These are phyloP conservation scores for Scelioninae gen. 2 DNA, from an alignment of 2,888 invertebrate species.

Conservation along the genomic window DNA sequence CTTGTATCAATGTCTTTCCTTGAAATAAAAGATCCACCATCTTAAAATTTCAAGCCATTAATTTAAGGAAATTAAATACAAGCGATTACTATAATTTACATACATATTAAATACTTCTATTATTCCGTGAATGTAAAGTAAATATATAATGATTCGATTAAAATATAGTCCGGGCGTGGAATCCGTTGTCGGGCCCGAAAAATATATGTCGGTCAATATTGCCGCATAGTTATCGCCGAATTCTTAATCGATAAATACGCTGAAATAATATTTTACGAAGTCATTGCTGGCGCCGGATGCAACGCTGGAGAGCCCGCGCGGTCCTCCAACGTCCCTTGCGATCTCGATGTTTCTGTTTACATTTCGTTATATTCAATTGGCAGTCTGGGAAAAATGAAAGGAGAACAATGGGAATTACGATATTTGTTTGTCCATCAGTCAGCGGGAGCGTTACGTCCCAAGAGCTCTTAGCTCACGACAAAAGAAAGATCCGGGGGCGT, in stretches of 20 bases:
- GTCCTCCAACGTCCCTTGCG: slow-evolving; percentile 63
- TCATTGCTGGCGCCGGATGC: slow-evolving; percentile 55
- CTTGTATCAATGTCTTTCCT: no score
- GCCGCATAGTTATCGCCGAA: slow-evolving; percentile 3
- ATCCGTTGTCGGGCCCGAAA: no score
- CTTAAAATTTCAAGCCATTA: slow-evolving; percentile 75
- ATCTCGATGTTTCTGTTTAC: slow-evolving; percentile 71
- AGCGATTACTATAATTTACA: no score
- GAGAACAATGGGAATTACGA: slow-evolving; percentile 74
- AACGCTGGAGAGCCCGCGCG: slow-evolving; percentile 50
- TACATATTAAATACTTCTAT: no score
- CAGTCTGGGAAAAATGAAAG: slow-evolving; percentile 66
- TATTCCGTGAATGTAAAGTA: no score
- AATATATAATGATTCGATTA: no score
- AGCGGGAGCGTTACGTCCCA: slow-evolving; percentile 65
- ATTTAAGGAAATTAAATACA: no score
- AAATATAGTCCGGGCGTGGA: no score
- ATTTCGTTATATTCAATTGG: slow-evolving; percentile 75
- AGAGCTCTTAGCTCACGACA: slow-evolving; percentile 64
- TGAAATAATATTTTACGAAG: slow-evolving; percentile 50
- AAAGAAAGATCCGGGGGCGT: slow-evolving; percentile 60
- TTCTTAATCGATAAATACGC: slow-evolving; percentile 43
- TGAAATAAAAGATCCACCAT: no score
- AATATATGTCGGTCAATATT: slow-evolving; percentile 17
- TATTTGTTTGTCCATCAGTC: slow-evolving; percentile 73